Evolutionary conservation across 1,140 invertebrate species (phyloP), one percentile per base, ranked within the genome.

Genomic region (Cherax quadricarinatus): DNA sequence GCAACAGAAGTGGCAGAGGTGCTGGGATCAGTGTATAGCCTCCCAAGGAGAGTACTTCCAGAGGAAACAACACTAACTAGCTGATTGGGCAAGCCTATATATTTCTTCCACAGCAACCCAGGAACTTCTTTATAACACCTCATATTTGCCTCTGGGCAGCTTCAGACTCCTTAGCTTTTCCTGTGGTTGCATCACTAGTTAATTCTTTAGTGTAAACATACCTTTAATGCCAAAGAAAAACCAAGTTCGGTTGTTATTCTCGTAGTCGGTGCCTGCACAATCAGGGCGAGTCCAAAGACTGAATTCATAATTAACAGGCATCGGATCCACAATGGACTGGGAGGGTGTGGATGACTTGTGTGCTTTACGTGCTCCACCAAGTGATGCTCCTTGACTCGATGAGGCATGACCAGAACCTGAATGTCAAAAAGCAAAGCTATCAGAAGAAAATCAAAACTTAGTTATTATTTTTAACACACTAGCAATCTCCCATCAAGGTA

Each of bases 231-330:
- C 97, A 96, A 99, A 99, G 94, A 98, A 97, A 95, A 99, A 99
- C 98, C 98, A 99, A 3, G 98, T 98, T 92, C 98, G 96, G 94
- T 98, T 98, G 41, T 97, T 97, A 96, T 98, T 99, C 95, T 98
- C 97, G 96, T 96, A 98, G 94, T 97, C 97, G 16, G 98, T 98
- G 53, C 97, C 98, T 92, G 96, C 96, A 96, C 98, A 98, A 95
- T 99, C 98, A 4, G 97, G 97, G 93, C 96, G 97, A 3, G 98
- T 98, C 98, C 98, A 99, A 41, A 98, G 95, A 95, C 98, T 98
- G 94, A 98, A 98, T 95, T 98, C 98, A 95, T 94, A 89, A 30
- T 93, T 91, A 30, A 91, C 90, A 18, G 90, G 90, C 5, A 91
- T 53, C 16, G 90, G 73, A n/a, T 91, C 90, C 60, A 86, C 62